A percentile compares a stretch with the other conserved stretches of the same genome.
Evolutionary conservation across 2,113 vertebrate species (phyloP).

Genomic region (Xiphophorus maculatus): DNA sequence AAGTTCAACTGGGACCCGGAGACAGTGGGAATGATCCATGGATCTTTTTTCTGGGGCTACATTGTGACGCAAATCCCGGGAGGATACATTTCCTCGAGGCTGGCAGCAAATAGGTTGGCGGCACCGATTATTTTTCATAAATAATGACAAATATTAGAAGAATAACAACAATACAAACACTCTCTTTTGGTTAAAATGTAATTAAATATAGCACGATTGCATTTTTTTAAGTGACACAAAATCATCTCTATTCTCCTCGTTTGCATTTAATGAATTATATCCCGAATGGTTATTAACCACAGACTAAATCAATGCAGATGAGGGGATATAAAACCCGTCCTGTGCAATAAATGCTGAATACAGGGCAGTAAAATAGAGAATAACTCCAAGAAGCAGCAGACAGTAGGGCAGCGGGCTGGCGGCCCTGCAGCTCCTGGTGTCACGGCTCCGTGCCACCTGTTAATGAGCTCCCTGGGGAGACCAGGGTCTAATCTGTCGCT

Average conservation of each 20-base stretch:
- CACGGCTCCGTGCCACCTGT: conserved; percentile 88
- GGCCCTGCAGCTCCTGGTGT: conserved; percentile 78
- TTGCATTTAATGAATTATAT: neutral
- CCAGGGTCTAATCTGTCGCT: conserved; percentile 63
- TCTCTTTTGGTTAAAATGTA: neutral
- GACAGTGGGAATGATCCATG: conserved; percentile 96
- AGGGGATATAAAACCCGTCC: too few species aligned
- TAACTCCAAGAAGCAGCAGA: conserved; percentile 16
- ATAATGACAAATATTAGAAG: neutral
- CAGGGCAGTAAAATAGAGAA: neutral
- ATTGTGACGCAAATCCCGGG: conserved; percentile 98
- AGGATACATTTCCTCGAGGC: conserved; percentile 94
- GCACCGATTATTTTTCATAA: neutral
- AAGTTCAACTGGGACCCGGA: conserved; percentile 99
- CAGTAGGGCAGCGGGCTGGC: conserved; percentile 69
- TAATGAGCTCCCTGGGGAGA: conserved; percentile 86
- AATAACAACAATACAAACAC: neutral
- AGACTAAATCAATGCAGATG: neutral
- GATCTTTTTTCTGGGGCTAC: conserved; percentile 99
- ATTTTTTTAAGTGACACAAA: neutral
- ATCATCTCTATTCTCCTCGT: neutral
- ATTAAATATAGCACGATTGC: neutral
- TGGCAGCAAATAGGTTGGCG: conserved; percentile 96
- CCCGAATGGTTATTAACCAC: neutral
- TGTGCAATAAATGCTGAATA: too few species aligned